Conservation (phyloP, 2,113 vertebrate genomes). For the Silurus meridionalis region DNA sequence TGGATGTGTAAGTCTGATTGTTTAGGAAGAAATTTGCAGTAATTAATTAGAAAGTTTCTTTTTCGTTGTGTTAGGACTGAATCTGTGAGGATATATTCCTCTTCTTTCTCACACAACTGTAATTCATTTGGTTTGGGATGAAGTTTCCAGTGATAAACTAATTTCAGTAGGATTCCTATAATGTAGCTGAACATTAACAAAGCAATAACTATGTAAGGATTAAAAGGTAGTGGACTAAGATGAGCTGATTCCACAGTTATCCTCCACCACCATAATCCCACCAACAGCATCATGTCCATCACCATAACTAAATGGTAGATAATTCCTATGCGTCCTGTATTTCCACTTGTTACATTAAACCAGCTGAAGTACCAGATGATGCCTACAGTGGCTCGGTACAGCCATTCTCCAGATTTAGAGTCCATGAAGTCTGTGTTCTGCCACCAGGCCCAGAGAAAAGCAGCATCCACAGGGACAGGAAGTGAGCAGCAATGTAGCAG, state of each 20-base stretch:
- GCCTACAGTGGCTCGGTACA: conserved; percentile 74
- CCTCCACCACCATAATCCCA: conserved; percentile 68
- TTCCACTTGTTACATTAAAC: conserved; percentile 75
- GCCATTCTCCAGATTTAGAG: conserved; percentile 55
- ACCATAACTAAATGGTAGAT: conserved; percentile 77
- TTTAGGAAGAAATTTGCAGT: too few relatives aligned
- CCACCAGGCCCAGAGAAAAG: conserved; percentile 77
- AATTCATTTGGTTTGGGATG: conserved; percentile 57
- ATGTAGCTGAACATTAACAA: neutral
- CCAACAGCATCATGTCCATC: conserved; percentile 73
- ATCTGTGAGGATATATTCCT: neutral
- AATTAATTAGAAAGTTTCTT: too few relatives aligned
- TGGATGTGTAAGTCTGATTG: too few relatives aligned
- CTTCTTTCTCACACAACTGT: neutral
- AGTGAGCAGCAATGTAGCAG: conserved; percentile 65
- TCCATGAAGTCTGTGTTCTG: conserved; percentile 81
- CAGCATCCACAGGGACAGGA: conserved; percentile 67
- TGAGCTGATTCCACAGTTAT: conserved; percentile 28
- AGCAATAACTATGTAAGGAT: neutral
- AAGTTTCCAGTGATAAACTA: conserved; percentile 58
- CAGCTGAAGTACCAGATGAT: conserved; percentile 84
- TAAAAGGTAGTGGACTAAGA: fast-evolving
- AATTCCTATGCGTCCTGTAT: conserved; percentile 62
- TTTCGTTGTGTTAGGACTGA: too few relatives aligned
- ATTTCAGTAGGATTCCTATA: conserved; percentile 49